Base-by-base conservation (phyloP, 2,797 vertebrate species). In the Pangasius macronema region DNA sequence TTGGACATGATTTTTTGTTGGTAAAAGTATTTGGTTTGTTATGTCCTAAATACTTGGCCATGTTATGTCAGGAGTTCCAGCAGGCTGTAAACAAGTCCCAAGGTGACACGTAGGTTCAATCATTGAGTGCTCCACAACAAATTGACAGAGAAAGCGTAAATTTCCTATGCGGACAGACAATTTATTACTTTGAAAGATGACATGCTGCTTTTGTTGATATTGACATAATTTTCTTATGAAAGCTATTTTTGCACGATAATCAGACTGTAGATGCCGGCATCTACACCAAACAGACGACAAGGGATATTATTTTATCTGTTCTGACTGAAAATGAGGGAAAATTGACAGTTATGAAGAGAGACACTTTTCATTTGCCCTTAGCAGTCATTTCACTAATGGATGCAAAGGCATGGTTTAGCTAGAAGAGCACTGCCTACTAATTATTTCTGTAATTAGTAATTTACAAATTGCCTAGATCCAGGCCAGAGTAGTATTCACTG, bases 361-460 rank as follows among this genome's bases (percentile, higher is more conserved):
- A 8, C 10, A 89, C 75, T 77, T 88, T 88, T 85, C 77, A 87
- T n/a, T 83, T 20, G 86, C 75, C 84, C 73, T 10, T 73, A 51
- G 87, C 88, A 67, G 57, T 88, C 85, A 88, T 90, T 90, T 55
- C 36, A 84, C 83, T 91, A 90, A 91, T 89, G 85, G 89, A 87
- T 82, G 88, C 59, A 46, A 59, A 42, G 87, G 3, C 79, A n/a
- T n/a, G 22, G 79, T 89, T 90, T 85, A 87, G 82, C 68, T 46
- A 87, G 33, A 80, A 81, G 86, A 88, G 57, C 49, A 87, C 59
- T 82, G 77, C 76, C 59, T 84, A 70, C 46, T 80, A 42, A 82
- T 86, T 87, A 70, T 86, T 88, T 86, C 75, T 87, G 82, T 92
- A 91, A 93, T 93, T 90, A 93, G 90, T 84, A 46, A 46, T 46